These are phyloP conservation scores for Probaryconus sp. DNA, from an alignment of 1,140 invertebrate genomes.

Conservation along the genomic window DNA sequence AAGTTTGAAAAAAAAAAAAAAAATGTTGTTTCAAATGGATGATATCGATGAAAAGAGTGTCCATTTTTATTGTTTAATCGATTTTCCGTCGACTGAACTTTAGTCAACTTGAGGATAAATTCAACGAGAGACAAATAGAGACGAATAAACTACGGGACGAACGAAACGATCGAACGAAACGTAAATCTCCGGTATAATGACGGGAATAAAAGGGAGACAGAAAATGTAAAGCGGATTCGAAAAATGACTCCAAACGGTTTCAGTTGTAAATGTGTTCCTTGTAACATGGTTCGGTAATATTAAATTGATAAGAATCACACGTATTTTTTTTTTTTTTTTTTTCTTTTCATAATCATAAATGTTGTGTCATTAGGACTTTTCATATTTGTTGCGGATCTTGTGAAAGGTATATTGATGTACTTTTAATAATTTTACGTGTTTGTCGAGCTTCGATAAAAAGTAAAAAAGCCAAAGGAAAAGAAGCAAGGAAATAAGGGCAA, in stretches of 20 bases:
- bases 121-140: slow-evolving; percentile 28
- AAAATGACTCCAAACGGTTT: background rate
- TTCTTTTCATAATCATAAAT: too few species aligned
- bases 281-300: background rate
- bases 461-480: slow-evolving; percentile 1
- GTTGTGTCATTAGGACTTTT: too few species aligned
- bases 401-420: too few species aligned
- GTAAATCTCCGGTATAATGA: slow-evolving; percentile 20
- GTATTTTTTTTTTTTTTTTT: too few species aligned
- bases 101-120: slow-evolving; percentile 11
- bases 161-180: slow-evolving; percentile 12
- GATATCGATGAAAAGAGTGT: background rate
- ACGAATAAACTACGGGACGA: slow-evolving; percentile 17
- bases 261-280: background rate
- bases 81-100: slow-evolving; percentile 2
- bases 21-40: too few species aligned
- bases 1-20: too few species aligned
- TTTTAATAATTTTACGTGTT: slow-evolving; percentile 31
- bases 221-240: slow-evolving; percentile 11
- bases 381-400: too few species aligned
- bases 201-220: slow-evolving; percentile 1
- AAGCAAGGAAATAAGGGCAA: background rate
- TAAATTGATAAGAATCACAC: background rate
- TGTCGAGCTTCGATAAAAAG: background rate
- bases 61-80: slow-evolving; percentile 4